Conservation (phyloP, 2,113 vertebrate genomes). For the Festucalex cinctus region DNA sequence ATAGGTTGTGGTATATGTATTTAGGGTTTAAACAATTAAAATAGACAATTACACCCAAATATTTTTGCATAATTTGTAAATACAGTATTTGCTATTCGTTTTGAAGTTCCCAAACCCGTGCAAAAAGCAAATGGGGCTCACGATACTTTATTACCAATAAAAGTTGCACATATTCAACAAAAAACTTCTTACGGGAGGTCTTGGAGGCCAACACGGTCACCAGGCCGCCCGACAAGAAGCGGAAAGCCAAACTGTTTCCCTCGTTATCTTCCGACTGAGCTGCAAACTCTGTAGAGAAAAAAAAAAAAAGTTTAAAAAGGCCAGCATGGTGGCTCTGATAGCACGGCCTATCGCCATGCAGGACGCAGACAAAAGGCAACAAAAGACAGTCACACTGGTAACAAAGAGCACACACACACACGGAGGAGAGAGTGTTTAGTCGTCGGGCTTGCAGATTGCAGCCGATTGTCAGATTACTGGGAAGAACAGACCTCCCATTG, state of each 20-base stretch:
- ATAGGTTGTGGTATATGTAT: background rate
- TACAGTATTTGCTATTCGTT: background rate
- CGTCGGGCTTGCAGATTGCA: constrained; percentile 31
- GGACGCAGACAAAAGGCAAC: constrained; percentile 45
- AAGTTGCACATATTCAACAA: too few species aligned
- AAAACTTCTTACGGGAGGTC: constrained; percentile 86
- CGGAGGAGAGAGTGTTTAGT: constrained; percentile 35
- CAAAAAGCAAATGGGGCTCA: too few species aligned
- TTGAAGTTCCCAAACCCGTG: too few species aligned
- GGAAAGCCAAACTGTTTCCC: constrained; percentile 83
- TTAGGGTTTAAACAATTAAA: background rate
- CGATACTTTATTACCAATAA: too few species aligned
- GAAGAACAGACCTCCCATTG: constrained; percentile 15
- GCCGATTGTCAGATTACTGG: constrained; percentile 45
- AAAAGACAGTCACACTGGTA: constrained; percentile 37
- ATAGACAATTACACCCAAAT: too few species aligned
- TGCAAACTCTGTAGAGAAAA: constrained; percentile 78
- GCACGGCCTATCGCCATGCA: constrained; percentile 16
- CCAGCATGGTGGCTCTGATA: constrained; percentile 50
- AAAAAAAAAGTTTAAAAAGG: constrained; percentile 6
- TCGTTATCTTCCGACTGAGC: constrained; percentile 80
- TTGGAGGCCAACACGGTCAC: constrained; percentile 89
- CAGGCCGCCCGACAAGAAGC: constrained; percentile 82
- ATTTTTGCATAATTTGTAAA: background rate
- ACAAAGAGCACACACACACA: constrained; percentile 18